These are phyloP conservation scores for Enteromius treurensis DNA, from an alignment of 2,797 vertebrate genomes.

Conservation along the genomic window DNA sequence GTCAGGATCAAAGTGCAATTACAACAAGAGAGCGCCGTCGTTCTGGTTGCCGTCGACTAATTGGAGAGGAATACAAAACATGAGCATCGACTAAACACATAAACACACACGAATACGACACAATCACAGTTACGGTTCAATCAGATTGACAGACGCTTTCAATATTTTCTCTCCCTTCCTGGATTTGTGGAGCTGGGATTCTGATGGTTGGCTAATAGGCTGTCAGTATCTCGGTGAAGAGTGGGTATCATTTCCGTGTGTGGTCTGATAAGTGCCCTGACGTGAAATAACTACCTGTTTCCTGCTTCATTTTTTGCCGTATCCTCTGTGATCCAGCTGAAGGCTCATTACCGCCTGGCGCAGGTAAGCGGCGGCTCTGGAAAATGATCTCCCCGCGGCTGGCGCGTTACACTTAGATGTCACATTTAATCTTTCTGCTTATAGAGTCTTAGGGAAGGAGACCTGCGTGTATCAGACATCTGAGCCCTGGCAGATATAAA, in stretches of 20 bases:
- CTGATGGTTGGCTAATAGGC: conserved; percentile 45
- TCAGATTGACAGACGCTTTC: conserved; percentile 14
- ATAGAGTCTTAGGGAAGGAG: conserved; percentile 12
- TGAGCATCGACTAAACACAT: not conserved
- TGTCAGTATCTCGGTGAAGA: conserved; percentile 41
- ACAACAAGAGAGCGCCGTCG: conserved; percentile 3
- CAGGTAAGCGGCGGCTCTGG: conserved; percentile 13
- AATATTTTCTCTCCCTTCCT: not conserved
- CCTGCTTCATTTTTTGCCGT: conserved; percentile 21
- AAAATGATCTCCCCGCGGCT: conserved; percentile 40
- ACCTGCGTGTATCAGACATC: conserved; percentile 23
- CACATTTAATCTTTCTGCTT: conserved; percentile 37
- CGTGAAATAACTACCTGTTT: conserved; percentile 32
- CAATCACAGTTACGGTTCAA: not conserved
- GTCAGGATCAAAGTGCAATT: conserved; percentile 36
- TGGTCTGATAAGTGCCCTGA: conserved; percentile 39
- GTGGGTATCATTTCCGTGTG: conserved; percentile 21
- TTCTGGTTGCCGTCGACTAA: not conserved
- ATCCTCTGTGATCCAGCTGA: conserved; percentile 33
- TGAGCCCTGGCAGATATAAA: conserved; percentile 15
- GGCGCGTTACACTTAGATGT: conserved; percentile 15
- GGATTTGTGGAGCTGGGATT: conserved; percentile 3
- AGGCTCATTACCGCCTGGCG: conserved; percentile 29
- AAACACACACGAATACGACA: not conserved
- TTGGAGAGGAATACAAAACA: conserved; percentile 19